phyloP scores from a whole-genome alignment of 1,140 invertebrate species.

The Matsumurasca onukii region DNA sequence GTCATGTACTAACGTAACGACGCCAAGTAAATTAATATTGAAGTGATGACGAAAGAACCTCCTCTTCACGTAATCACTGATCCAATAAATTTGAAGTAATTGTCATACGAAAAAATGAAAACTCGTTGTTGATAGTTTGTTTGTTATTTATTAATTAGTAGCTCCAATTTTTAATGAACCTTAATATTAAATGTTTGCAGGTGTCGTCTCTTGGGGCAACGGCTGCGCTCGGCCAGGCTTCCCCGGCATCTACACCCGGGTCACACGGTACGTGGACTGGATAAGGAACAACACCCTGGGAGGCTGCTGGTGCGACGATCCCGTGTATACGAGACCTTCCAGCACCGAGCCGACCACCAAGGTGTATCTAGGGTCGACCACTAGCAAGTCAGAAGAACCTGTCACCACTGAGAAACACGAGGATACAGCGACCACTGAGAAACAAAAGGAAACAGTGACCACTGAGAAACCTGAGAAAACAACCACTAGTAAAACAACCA shows the following conservation, averaged over 20 bases:
- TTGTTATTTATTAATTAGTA: too few species aligned
- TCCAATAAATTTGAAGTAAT: too few species aligned
- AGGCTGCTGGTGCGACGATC: constrained; percentile 63
- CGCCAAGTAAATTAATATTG: too few species aligned
- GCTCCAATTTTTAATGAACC: too few species aligned
- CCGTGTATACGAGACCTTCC: background rate
- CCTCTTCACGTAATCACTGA: too few species aligned
- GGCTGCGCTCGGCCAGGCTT: constrained; percentile 71
- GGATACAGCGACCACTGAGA: background rate
- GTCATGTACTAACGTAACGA: too few species aligned
- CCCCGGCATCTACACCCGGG: constrained; percentile 79
- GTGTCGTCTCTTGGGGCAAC: constrained; percentile 63
- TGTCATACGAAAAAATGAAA: too few species aligned
- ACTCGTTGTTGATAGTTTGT: too few species aligned
- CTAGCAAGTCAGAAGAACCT: background rate
- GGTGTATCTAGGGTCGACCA: too few species aligned
- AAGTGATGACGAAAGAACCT: too few species aligned
- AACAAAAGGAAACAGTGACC: background rate
- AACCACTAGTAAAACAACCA: background rate
- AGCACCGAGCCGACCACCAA: too few species aligned
- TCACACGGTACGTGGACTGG: constrained; percentile 75
- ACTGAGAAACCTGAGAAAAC: background rate
- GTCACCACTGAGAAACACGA: background rate
- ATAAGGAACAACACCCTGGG: constrained; percentile 71
- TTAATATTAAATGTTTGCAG: too few species aligned